Evolutionary conservation across 23 tunicate genomes (phyloP), one percentile per base, ranked within the genome.

Genomic region (Oikopleura dioica): DNA sequence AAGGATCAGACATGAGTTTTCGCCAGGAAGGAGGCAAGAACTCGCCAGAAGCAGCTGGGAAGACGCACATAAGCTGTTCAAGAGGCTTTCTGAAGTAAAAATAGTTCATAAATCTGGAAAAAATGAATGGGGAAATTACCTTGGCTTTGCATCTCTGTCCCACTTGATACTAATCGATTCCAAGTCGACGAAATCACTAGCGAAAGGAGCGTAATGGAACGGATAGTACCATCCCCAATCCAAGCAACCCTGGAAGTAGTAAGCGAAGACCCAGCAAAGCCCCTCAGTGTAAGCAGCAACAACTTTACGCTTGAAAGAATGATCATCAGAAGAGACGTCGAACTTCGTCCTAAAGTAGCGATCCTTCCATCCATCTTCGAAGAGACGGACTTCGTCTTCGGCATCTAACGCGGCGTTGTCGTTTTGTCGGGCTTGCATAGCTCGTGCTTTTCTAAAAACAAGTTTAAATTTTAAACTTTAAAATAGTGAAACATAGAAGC

Each of bases 361-460:
- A 50, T 94, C 99, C 78, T 94, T 94, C 99, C 99, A 94, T n/a
- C 99, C 99, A 37, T 94, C 95, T 76, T 94, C 99, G 87, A 87
- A 94, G 44, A 94, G 75, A 26, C 95, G 81, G 36, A 94, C 99
- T 34, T 86, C 95, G 75, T 94, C 99, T 0, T 81, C 80, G 35
- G 99, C 95, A 38, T 94, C 99, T 29, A 63, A 63, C 30, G 33
- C 26, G 16, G 29, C 32, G 33, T 63, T 28, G 26, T 5, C 2
- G 26, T 63, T 63, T 16, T 23, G 32, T 21, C 72, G 29, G 5
- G 2, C 5, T 63, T 63, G 30, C 33, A 12, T 63, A 12, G 72
- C 72, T 2, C 72, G 72, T 24, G 72, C 72, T 63, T 63, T 63
- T 28, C 72, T 63, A 28, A 63, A 63, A 63, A 21, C 33, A n/a